These are phyloP conservation scores for Cacatua alba DNA, from an alignment of 2,113 vertebrate species.

Conservation along the genomic window DNA sequence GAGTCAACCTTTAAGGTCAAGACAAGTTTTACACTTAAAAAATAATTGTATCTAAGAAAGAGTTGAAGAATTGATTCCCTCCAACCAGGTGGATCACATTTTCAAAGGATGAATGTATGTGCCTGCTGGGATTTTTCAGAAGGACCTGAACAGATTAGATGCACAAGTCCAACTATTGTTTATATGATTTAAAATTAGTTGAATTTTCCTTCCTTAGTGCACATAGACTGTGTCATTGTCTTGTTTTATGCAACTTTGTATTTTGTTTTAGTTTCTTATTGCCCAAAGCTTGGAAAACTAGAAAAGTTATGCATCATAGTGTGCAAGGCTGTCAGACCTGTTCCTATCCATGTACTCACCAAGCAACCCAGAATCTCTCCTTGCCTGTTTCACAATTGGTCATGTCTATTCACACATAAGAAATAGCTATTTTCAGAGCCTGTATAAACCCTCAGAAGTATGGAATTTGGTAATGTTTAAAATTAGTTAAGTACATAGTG, in stretches of 20 bases:
- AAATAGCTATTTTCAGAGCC: conserved; percentile 73
- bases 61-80: neutral
- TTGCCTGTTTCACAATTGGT: conserved; percentile 77
- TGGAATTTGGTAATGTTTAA: neutral
- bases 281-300: neutral
- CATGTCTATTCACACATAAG: conserved; percentile 63
- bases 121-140: neutral
- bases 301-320: conserved; percentile 20
- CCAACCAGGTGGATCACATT: neutral
- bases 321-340: conserved; percentile 60
- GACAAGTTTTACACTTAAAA: neutral
- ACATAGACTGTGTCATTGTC: neutral
- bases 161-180: neutral
- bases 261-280: neutral
- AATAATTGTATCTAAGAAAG: neutral
- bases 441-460: neutral
- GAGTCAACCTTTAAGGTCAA: neutral
- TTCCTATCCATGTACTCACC: conserved; percentile 61
- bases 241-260: neutral
- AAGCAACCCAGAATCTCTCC: conserved; percentile 52
- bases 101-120: neutral
- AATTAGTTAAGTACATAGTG: neutral
- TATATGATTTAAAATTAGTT: neutral
- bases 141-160: neutral
- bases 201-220: neutral